Conservation (phyloP, 1,140 invertebrate species). For the Trachelipus rathkii region DNA sequence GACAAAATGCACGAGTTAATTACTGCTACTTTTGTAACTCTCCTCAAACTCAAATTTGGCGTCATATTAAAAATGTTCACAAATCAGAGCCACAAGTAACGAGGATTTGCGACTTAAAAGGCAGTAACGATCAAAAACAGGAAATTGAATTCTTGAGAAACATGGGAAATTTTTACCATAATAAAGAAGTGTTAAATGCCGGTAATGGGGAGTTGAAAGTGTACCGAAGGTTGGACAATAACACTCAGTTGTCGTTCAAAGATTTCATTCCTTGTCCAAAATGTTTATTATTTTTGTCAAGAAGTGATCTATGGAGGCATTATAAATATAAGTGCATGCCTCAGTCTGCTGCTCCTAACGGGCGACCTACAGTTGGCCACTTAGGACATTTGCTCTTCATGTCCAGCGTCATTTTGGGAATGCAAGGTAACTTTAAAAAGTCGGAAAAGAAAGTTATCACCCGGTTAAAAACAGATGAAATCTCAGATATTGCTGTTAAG, state of each 20-base stretch:
- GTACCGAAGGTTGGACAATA: neutral
- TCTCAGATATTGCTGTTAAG: neutral
- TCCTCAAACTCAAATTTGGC: neutral
- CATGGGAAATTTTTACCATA: neutral
- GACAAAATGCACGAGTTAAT: neutral
- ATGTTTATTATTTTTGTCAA: neutral
- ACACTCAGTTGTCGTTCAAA: neutral
- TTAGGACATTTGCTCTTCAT: neutral
- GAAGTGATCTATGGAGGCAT: neutral
- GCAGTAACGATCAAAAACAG: neutral
- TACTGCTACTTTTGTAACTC: neutral
- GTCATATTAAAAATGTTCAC: constrained; percentile 5
- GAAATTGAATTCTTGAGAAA: neutral
- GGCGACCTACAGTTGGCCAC: neutral
- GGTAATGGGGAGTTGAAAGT: neutral
- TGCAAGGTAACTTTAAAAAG: neutral
- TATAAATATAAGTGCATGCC: neutral
- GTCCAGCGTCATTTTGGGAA: neutral
- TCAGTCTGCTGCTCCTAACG: neutral
- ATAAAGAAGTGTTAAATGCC: neutral
- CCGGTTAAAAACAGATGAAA: neutral
- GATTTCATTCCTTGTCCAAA: neutral
- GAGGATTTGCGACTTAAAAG: neutral
- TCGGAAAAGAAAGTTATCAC: neutral
- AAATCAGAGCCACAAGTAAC: neutral